Evolutionary conservation across 2,797 vertebrate species (phyloP), one percentile per base, ranked within the genome.

Genomic region (Diplodus sargus): DNA sequence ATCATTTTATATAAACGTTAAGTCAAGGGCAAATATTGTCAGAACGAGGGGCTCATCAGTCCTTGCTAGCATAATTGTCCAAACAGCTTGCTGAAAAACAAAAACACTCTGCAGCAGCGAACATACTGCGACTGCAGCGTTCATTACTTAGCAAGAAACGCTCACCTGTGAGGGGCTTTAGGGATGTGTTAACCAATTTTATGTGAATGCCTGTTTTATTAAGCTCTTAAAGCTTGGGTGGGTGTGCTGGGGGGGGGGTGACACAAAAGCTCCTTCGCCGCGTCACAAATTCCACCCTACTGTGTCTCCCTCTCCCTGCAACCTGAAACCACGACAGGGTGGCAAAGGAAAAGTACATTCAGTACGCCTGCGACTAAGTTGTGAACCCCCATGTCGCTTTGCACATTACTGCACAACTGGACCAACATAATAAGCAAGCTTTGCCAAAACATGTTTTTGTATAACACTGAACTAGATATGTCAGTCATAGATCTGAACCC

Each of bases 191-290:
- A 81, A 79, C 57, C 3, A 28, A 87, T 82, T 91, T 93, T 85
- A 92, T 63, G 83, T 60, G 70, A 86, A 89, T 76, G 61, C 67
- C 84, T 81, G 67, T 82, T 91, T 90, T 82, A 86, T 81, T 69
- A 78, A 78, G 81, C 77, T 76, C 42, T 59, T 76, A 73, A 82
- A 68, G 65, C 39, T 13, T 58, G 58, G 49, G 56, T 58, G 65
- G 70, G 53, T 42, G 68, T 54, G 72, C 66, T 54, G 17, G 14
- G 28, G 28, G 28, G 28, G 28, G 28, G 28, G 28, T 28, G 39
- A 28, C 52, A 65, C 74, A 83, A 85, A 78, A 70, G 63, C 47
- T 69, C 64, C 64, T 82, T 59, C 48, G 76, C 72, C 65, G 78
- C 68, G 76, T 75, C 66, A 78, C 72, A 85, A 83, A 80, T 87